A percentile compares a stretch with the other conserved stretches of the same genome.
These are phyloP conservation scores for Nemoura dubitans DNA, from an alignment of 2,888 invertebrate species.

Conservation along the genomic window DNA sequence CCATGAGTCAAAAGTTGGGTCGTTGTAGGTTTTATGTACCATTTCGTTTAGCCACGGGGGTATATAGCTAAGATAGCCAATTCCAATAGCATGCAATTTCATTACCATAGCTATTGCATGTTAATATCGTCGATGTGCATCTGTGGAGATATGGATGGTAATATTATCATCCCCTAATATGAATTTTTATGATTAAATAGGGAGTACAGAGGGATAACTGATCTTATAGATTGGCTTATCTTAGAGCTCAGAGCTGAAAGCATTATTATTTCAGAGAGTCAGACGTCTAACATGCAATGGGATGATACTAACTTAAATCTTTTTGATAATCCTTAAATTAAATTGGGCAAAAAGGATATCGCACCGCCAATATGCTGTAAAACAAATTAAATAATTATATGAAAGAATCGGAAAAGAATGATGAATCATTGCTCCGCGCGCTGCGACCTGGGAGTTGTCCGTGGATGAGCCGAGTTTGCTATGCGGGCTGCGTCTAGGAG, in stretches of 20 bases:
- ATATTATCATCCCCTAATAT: neutral
- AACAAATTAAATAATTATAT: too few species aligned
- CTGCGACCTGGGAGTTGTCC: too few species aligned
- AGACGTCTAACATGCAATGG: too few species aligned
- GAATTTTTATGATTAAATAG: neutral
- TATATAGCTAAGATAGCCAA: constrained; percentile 21
- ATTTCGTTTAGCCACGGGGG: constrained; percentile 38
- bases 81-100: constrained; percentile 32
- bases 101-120: constrained; percentile 20
- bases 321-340: too few species aligned
- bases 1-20: constrained; percentile 28
- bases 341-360: too few species aligned
- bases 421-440: too few species aligned
- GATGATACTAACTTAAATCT: too few species aligned
- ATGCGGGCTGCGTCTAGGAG: too few species aligned
- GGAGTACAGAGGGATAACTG: neutral
- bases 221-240: neutral
- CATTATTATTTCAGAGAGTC: too few species aligned
- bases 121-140: neutral
- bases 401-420: too few species aligned
- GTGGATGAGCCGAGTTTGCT: too few species aligned
- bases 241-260: neutral
- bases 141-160: neutral
- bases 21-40: constrained; percentile 26
- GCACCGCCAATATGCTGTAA: too few species aligned